Conservation (phyloP, 2,888 invertebrate species). For the Yponomeuta malinellus region DNA sequence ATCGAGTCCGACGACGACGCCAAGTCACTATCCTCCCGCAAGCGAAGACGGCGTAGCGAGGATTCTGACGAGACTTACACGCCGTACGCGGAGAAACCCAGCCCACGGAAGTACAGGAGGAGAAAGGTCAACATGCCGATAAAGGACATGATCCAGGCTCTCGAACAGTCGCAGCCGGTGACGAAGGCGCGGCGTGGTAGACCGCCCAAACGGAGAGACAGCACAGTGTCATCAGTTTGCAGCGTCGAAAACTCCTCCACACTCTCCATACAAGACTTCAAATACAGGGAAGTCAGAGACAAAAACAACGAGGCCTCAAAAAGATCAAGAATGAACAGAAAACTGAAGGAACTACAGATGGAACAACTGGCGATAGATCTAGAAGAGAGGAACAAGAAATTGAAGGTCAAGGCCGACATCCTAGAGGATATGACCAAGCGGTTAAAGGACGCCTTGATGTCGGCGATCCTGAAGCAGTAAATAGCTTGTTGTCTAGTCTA, state of each 20-base stretch:
- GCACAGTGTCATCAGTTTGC: slow-evolving; percentile 59
- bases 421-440: slow-evolving; percentile 80
- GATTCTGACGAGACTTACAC: slow-evolving; percentile 66
- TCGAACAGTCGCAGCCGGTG: slow-evolving; percentile 55
- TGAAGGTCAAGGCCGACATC: slow-evolving; percentile 79
- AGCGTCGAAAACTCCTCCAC: slow-evolving; percentile 59
- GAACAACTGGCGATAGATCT: slow-evolving; percentile 69
- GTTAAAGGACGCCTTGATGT: slow-evolving; percentile 79
- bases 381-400: slow-evolving; percentile 77
- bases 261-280: slow-evolving; percentile 60
- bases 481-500: not conserved
- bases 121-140: slow-evolving; percentile 58
- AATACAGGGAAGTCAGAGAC: slow-evolving; percentile 81
- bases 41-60: slow-evolving; percentile 50
- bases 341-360: slow-evolving; percentile 75
- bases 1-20: slow-evolving; percentile 57
- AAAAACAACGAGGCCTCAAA: slow-evolving; percentile 88
- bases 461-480: slow-evolving; percentile 77
- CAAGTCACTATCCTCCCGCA: slow-evolving; percentile 33
- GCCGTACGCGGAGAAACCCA: slow-evolving; percentile 45
- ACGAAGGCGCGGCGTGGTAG: slow-evolving; percentile 68
- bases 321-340: slow-evolving; percentile 83
- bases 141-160: slow-evolving; percentile 58
- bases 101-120: slow-evolving; percentile 49
- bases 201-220: slow-evolving; percentile 71